Evolutionary conservation across 1,140 invertebrate species (phyloP).

Genomic region (Phortica variegata): DNA sequence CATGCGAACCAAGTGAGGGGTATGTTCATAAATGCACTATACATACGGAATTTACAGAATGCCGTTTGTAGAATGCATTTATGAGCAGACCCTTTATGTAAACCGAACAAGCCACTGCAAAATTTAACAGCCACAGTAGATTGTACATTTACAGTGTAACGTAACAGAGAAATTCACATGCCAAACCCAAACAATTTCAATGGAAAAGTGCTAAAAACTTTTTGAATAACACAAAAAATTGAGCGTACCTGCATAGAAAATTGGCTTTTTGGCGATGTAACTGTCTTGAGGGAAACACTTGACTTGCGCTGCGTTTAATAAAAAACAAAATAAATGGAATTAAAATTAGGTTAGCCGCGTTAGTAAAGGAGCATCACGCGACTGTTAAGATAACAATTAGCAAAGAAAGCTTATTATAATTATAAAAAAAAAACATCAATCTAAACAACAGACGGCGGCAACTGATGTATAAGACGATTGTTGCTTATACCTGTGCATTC

Average conservation of each 20-base stretch:
- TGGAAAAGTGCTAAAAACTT: neutral
- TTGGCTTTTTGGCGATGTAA: conserved; percentile 50
- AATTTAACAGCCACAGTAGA: too few species aligned
- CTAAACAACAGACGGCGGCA: neutral
- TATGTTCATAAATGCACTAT: too few species aligned
- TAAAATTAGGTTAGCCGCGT: conserved; percentile 26
- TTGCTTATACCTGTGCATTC: conserved; percentile 56
- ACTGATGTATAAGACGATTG: conserved; percentile 3
- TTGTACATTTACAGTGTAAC: too few species aligned
- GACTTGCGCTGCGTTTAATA: conserved; percentile 47
- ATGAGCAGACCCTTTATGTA: too few species aligned
- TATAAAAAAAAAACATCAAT: conserved; percentile 17
- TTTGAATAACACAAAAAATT: neutral
- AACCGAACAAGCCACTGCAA: too few species aligned
- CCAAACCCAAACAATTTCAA: neutral
- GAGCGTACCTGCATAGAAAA: conserved; percentile 57
- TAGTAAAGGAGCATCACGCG: conserved; percentile 23
- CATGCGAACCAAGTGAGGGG: too few species aligned
- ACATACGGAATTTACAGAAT: too few species aligned
- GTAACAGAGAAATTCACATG: too few species aligned
- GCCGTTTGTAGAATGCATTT: too few species aligned
- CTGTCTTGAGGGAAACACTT: conserved; percentile 44
- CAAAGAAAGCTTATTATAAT: conserved; percentile 8
- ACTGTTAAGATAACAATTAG: conserved; percentile 17
- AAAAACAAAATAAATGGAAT: conserved; percentile 30